A percentile compares a stretch with the other conserved stretches of the same genome.
Evolutionary conservation across 2,797 vertebrate genomes (phyloP).

Genomic region (Poeciliopsis presidionis): DNA sequence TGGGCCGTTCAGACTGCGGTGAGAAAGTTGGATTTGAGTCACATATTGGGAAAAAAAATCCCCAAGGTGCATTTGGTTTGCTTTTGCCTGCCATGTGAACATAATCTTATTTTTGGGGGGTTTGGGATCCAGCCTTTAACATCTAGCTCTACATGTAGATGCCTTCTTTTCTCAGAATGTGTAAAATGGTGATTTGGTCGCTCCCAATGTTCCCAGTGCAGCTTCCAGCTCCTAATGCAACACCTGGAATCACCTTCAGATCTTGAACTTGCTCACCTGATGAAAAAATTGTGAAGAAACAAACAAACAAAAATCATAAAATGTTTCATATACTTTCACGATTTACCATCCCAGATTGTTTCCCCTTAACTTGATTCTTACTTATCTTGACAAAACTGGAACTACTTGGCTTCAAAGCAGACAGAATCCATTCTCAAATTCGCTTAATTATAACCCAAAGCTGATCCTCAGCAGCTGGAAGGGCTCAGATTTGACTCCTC

Average conservation of each 20-base stretch:
- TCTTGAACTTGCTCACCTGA: background rate
- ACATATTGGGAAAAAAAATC: too few relatives aligned
- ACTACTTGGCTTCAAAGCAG: background rate
- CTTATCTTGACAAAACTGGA: constrained; percentile 8
- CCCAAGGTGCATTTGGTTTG: too few relatives aligned
- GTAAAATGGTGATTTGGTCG: background rate
- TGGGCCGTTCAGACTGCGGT: too few relatives aligned
- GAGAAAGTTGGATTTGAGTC: too few relatives aligned
- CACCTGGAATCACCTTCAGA: constrained; percentile 1
- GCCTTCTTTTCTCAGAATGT: background rate
- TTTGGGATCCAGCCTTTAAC: background rate
- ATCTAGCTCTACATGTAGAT: background rate
- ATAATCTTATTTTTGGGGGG: too few relatives aligned
- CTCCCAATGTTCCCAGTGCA: background rate
- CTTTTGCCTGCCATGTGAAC: too few relatives aligned
- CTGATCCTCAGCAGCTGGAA: constrained; percentile 29
- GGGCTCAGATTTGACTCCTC: constrained; percentile 19
- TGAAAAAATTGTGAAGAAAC: background rate
- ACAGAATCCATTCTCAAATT: constrained; percentile 7
- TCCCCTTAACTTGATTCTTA: background rate
- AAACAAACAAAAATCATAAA: background rate
- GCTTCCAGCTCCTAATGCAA: background rate
- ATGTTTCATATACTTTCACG: background rate
- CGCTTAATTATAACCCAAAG: constrained; percentile 9
- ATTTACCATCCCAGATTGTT: background rate